Evolutionary conservation across 2,113 vertebrate species (phyloP), one percentile per base, ranked within the genome.

Genomic region (Hippolais icterina): DNA sequence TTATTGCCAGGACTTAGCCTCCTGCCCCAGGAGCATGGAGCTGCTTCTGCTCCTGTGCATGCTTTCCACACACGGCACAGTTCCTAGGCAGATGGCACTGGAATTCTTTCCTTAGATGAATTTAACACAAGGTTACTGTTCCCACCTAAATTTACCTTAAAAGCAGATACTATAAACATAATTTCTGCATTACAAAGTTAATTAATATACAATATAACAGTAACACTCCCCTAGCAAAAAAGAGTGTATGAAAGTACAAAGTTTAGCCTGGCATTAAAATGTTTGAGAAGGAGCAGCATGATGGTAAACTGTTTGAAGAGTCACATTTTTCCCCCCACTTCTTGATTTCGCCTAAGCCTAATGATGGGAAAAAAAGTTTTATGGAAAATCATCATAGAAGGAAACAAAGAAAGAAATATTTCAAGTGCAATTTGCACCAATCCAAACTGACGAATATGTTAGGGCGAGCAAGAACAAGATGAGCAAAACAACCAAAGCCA

Each of bases 21-120:
- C 39, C 44, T 53, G 28, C 41, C 33, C 49, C 11, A 18, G 2
- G 3, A 76, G 46, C 37, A 83, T 1, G 0, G 0, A 14, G 39
- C 68, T 11, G 29, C 54, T 89, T 89, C 81, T 83, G 64, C 42
- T 86, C 50, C 44, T 21, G 24, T 16, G 22, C 4, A 2, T 12
- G n/a, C 46, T 77, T 46, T n/a, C 3, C 2, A 70, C 3, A 11
- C 29, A 33, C 0, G 0, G 41, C 22, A 78, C 23, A 52, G 29
- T 11, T 49, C 49, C 6, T 5, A 22, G 23, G 44, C 53, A 89
- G 29, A 41, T 0, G 1, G 46, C 59, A 93, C 20, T 39, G n/a
- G 28, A 89, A 70, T 50, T 28, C 46, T 42, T 39, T 29, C 46
- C 29, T 81, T 37, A 7, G 13, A 59, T 28, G 2, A 54, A 75